Evolutionary conservation across 2,113 vertebrate species (phyloP).

Genomic region (Chionis minor): DNA sequence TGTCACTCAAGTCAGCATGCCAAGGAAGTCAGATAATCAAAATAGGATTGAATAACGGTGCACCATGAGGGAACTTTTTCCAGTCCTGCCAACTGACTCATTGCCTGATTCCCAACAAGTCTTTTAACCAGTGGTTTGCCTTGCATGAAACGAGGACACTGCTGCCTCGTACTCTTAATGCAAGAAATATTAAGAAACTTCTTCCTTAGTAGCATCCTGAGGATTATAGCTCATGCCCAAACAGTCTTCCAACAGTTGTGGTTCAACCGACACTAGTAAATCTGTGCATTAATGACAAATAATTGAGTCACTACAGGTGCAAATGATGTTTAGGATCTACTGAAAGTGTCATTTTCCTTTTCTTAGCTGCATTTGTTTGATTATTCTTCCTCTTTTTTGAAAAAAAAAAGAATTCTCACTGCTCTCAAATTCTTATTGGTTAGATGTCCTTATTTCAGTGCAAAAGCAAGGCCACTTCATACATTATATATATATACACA

Average conservation of each 20-base stretch:
- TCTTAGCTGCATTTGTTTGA: background rate
- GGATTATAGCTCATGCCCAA: background rate
- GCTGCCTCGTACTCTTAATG: background rate
- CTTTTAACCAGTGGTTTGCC: background rate
- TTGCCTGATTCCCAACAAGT: background rate
- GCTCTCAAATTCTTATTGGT: background rate
- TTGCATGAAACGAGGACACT: background rate
- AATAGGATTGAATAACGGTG: background rate
- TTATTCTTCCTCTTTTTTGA: background rate
- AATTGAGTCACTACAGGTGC: background rate
- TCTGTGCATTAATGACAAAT: background rate
- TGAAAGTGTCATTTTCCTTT: background rate
- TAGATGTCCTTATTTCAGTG: background rate
- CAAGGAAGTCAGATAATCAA: background rate
- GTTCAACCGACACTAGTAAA: background rate
- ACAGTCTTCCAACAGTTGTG: background rate
- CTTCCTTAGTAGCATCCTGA: background rate
- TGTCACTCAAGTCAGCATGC: background rate
- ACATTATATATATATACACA: no score
- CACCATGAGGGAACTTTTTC: accelerated
- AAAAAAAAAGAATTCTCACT: background rate
- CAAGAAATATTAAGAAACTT: background rate
- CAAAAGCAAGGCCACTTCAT: background rate
- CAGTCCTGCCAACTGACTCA: background rate
- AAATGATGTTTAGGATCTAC: background rate